Percentiles rank a stretch among this genome's conserved stretches.
These are phyloP conservation scores for Leptosomus discolor DNA, from an alignment of 2,113 vertebrate genomes.

Conservation along the genomic window DNA sequence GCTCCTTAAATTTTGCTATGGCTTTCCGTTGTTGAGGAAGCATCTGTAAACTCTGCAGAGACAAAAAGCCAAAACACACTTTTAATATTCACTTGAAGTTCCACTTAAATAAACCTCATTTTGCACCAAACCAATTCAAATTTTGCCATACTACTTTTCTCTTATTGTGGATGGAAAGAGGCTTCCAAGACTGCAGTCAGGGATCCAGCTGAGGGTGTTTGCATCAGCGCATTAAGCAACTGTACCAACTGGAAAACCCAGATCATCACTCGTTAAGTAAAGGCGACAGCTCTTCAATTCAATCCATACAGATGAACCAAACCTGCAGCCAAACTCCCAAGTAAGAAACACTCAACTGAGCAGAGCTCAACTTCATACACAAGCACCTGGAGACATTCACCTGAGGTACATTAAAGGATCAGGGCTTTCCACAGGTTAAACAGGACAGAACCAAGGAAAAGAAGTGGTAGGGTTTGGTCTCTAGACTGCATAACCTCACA, in stretches of 20 bases:
- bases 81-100: background rate
- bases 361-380: background rate
- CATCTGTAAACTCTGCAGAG: slow-evolving; percentile 90
- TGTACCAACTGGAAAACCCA: background rate
- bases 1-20: slow-evolving; percentile 89
- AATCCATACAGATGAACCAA: background rate
- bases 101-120: background rate
- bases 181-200: background rate
- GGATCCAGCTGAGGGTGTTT: background rate
- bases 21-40: slow-evolving; percentile 95
- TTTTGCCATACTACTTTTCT: background rate
- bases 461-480: background rate
- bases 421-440: background rate
- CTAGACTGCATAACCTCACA: background rate
- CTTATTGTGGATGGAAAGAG: background rate
- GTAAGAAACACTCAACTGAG: background rate
- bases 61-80: background rate
- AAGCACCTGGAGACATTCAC: background rate
- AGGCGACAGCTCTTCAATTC: background rate
- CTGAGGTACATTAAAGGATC: background rate
- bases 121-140: background rate
- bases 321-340: background rate
- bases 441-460: background rate
- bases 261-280: background rate
- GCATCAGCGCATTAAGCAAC: background rate